Percentiles rank a stretch among this genome's conserved stretches.
phyloP scores from a whole-genome alignment of 2,797 vertebrate species.

The Intellagama lesueurii region DNA sequence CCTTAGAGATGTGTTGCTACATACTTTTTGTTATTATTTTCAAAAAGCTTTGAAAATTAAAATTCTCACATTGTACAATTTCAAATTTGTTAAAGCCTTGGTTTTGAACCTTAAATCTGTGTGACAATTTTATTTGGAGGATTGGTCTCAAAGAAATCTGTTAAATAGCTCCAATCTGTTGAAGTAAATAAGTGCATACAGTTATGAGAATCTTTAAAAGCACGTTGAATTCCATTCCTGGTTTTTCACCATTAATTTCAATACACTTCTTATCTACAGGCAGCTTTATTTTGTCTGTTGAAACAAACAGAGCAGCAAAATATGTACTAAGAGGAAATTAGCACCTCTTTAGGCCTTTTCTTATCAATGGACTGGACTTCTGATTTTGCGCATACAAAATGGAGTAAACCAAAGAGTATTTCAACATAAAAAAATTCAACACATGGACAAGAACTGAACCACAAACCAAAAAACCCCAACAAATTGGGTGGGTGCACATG shows the following conservation, averaged over 20 bases:
- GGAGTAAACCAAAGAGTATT: not conserved
- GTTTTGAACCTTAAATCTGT: not conserved
- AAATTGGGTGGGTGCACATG: too few relatives aligned
- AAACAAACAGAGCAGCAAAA: not conserved
- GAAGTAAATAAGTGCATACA: not conserved
- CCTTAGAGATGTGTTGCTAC: slow-evolving; percentile 41
- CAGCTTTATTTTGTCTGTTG: not conserved
- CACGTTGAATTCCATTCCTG: not conserved
- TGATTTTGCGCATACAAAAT: not conserved
- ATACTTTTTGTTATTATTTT: slow-evolving; percentile 28
- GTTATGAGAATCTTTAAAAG: not conserved
- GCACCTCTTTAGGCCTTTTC: not conserved
- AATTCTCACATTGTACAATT: not conserved
- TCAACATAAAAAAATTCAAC: not conserved
- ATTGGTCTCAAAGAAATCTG: not conserved
- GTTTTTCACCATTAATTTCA: not conserved
- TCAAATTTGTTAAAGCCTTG: not conserved
- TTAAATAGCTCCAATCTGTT: not conserved
- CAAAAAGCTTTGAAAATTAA: slow-evolving; percentile 54
- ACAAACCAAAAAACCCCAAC: too few relatives aligned
- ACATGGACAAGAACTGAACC: too few relatives aligned
- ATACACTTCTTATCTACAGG: not conserved
- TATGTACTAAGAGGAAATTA: not conserved
- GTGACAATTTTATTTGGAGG: accelerated
- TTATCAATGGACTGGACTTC: not conserved